Evolutionary conservation across 2,888 invertebrate species (phyloP).

Genomic region (Gymnoscelis rufifasciata): DNA sequence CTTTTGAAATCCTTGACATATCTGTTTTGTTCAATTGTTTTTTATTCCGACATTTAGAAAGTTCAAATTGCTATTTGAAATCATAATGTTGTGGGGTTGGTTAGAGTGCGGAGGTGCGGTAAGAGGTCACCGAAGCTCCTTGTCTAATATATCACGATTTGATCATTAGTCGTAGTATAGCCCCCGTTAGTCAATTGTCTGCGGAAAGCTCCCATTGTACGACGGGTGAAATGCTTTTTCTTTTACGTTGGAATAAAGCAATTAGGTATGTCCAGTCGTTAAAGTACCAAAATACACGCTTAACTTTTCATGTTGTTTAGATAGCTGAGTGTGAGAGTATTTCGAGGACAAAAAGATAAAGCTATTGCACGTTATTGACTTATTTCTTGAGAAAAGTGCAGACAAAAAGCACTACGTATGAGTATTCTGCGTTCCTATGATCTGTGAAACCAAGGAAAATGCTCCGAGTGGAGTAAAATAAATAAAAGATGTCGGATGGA

Average conservation of each 20-base stretch:
- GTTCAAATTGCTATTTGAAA: conserved; percentile 31
- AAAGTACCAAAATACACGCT: conserved; percentile 32
- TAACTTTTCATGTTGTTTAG: too few species aligned
- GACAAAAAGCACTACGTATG: conserved; percentile 27
- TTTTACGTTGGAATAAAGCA: conserved; percentile 63
- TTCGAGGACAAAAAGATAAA: background rate
- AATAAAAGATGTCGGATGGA: conserved; percentile 66
- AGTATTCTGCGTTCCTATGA: conserved; percentile 41
- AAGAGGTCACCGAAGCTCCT: conserved; percentile 54
- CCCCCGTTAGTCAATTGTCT: conserved; percentile 60
- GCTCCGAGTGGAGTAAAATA: conserved; percentile 57
- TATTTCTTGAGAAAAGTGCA: conserved; percentile 8
- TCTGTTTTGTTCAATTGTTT: conserved; percentile 55
- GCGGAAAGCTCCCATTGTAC: conserved; percentile 64
- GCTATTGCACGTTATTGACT: background rate
- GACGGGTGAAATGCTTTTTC: conserved; percentile 62
- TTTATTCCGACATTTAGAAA: conserved; percentile 52
- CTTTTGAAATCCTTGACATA: conserved; percentile 65
- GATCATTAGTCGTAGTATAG: conserved; percentile 58
- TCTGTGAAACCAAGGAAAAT: conserved; percentile 53
- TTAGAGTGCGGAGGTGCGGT: conserved; percentile 39
- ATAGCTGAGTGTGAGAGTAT: too few species aligned
- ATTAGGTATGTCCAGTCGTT: conserved; percentile 54
- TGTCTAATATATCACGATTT: conserved; percentile 64
- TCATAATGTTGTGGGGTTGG: conserved; percentile 24